Evolutionary conservation across 2,888 invertebrate genomes (phyloP).

Genomic region (Mimachlamys varia): DNA sequence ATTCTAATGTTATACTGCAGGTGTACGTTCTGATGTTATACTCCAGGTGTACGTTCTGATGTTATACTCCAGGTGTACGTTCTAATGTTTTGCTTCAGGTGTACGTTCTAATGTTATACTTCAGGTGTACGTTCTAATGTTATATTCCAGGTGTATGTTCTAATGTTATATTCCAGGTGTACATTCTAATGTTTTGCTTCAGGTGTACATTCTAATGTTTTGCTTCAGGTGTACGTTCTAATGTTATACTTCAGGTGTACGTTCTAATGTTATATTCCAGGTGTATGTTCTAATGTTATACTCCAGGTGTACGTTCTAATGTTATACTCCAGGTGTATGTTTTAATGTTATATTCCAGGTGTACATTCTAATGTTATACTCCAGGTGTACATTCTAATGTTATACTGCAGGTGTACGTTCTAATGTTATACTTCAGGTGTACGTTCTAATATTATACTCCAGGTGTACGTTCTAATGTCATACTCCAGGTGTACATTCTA

Average conservation of each 20-base stretch:
- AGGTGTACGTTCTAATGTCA: not conserved
- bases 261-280: constrained; percentile 53
- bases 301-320: not conserved
- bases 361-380: constrained; percentile 82
- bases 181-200: not conserved
- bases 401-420: not conserved
- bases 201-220: constrained; percentile 82
- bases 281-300: constrained; percentile 82
- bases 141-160: no score
- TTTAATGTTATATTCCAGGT: constrained; percentile 56
- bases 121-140: constrained; percentile 81
- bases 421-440: constrained; percentile 57
- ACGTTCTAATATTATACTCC: no score
- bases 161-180: not conserved
- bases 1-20: not conserved
- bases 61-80: no score
- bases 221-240: not conserved
- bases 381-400: not conserved
- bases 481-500: not conserved
- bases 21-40: not conserved
- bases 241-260: not conserved
- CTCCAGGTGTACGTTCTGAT: constrained; percentile 80
- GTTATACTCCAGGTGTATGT: not conserved
- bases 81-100: not conserved
- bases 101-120: not conserved